Percentiles rank a stretch among this genome's conserved stretches.
Evolutionary conservation across 2,888 invertebrate genomes (phyloP).

Genomic region (Pheosia tremula): DNA sequence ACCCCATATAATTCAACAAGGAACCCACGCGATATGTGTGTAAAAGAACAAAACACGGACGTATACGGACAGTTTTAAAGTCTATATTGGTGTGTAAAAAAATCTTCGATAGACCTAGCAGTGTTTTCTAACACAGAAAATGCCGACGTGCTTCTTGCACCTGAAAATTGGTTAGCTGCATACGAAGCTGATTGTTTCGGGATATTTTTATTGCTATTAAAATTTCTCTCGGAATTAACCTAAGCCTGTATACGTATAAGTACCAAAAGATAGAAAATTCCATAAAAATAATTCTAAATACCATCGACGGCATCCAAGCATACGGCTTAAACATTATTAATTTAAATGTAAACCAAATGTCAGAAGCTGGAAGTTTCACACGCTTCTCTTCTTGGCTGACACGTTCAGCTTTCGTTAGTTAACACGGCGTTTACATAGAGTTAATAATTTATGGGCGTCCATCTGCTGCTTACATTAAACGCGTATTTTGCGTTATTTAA

Average conservation of each 20-base stretch:
- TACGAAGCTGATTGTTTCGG: no score
- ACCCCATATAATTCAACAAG: slow-evolving; percentile 50
- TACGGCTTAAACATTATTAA: not conserved
- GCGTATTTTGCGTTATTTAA: slow-evolving; percentile 56
- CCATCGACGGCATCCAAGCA: no score
- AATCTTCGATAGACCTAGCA: slow-evolving; percentile 31
- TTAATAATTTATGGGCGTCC: slow-evolving; percentile 62
- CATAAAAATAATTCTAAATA: no score
- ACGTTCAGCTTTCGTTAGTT: slow-evolving; percentile 52
- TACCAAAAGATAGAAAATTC: no score
- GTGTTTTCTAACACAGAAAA: slow-evolving; percentile 14
- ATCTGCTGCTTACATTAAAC: slow-evolving; percentile 63
- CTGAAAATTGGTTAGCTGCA: no score
- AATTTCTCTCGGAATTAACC: no score
- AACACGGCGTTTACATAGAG: slow-evolving; percentile 46
- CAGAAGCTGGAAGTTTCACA: slow-evolving; percentile 21
- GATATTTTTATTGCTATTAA: no score
- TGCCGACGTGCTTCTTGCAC: not conserved
- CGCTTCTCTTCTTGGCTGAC: slow-evolving; percentile 39
- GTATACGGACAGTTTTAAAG: slow-evolving; percentile 32
- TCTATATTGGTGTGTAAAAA: slow-evolving; percentile 28
- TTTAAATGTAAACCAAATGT: not conserved
- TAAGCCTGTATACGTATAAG: no score
- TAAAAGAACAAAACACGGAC: slow-evolving; percentile 42
- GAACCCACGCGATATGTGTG: slow-evolving; percentile 47